These are phyloP conservation scores for Syrmaticus mikado DNA, from an alignment of 2,113 vertebrate species.

Conservation along the genomic window DNA sequence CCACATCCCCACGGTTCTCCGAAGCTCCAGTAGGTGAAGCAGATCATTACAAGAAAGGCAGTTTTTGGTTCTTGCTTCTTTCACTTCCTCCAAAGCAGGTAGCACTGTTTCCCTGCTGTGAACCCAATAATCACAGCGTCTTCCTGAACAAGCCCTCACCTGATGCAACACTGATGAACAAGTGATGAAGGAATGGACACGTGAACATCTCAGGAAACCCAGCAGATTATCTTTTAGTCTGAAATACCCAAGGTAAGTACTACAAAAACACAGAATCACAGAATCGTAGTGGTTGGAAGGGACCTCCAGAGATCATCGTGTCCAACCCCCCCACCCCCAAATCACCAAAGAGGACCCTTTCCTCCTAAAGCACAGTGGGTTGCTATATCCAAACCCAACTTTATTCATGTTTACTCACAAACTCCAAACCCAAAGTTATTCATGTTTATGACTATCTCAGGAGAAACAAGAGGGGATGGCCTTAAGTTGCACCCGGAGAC, in stretches of 20 bases:
- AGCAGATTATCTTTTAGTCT: background rate
- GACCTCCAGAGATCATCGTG: too few species aligned
- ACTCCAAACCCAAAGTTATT: background rate
- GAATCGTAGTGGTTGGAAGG: too few species aligned
- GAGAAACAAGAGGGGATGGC: too few species aligned
- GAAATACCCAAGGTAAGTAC: background rate
- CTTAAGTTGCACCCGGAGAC: too few species aligned
- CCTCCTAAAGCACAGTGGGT: background rate
- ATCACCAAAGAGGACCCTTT: background rate
- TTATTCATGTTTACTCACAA: too few species aligned
- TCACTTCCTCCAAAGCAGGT: background rate
- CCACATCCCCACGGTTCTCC: too few species aligned
- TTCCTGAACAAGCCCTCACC: background rate
- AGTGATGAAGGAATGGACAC: background rate
- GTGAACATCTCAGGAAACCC: background rate
- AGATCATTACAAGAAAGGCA: background rate
- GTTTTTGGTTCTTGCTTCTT: background rate
- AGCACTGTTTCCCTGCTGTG: background rate
- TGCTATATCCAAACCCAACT: background rate
- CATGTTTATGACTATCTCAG: too few species aligned
- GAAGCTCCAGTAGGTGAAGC: background rate
- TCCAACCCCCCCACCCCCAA: too few species aligned
- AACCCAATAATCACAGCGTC: fast-evolving
- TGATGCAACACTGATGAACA: background rate
- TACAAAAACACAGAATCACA: too few species aligned